A percentile compares a stretch with the other conserved stretches of the same genome.
Conservation (phyloP, 1,140 invertebrate genomes). For the Helicoverpa armigera region DNA sequence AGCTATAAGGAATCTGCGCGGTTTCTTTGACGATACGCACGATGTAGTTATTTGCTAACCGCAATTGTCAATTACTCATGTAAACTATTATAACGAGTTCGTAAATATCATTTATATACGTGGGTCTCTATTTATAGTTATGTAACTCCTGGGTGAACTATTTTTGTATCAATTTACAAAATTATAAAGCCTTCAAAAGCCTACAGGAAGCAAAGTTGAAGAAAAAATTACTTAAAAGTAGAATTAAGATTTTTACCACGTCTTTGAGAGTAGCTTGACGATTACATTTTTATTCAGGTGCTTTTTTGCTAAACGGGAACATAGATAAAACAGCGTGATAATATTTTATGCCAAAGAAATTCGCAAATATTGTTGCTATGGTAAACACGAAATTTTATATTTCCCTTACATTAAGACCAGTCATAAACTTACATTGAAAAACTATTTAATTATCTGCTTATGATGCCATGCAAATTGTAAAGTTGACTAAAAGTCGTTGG, state of each 20-base stretch:
- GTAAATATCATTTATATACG: slow-evolving; percentile 7
- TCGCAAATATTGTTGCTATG: too few relatives aligned
- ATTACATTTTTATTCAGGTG: too few relatives aligned
- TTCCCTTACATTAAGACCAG: not conserved
- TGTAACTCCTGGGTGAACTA: not conserved
- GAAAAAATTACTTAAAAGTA: too few relatives aligned
- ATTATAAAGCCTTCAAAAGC: not conserved
- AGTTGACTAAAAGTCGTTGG: slow-evolving; percentile 3
- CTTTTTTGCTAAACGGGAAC: too few relatives aligned
- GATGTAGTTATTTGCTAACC: slow-evolving; percentile 55
- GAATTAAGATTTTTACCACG: too few relatives aligned
- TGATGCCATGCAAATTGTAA: not conserved
- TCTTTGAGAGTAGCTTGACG: too few relatives aligned
- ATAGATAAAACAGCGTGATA: too few relatives aligned
- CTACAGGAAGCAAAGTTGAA: too few relatives aligned
- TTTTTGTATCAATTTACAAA: not conserved
- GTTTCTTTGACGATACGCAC: slow-evolving; percentile 49
- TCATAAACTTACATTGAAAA: not conserved
- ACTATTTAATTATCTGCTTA: not conserved
- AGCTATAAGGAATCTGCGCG: slow-evolving; percentile 38
- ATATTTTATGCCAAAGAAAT: too few relatives aligned
- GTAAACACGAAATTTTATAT: too few relatives aligned
- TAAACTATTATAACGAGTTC: slow-evolving; percentile 41
- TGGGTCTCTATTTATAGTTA: not conserved
- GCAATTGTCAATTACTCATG: slow-evolving; percentile 56